Percentiles rank a stretch among this genome's conserved stretches.
phyloP scores from a whole-genome alignment of 2,888 invertebrate species.

The Apotomis betuletana region DNA sequence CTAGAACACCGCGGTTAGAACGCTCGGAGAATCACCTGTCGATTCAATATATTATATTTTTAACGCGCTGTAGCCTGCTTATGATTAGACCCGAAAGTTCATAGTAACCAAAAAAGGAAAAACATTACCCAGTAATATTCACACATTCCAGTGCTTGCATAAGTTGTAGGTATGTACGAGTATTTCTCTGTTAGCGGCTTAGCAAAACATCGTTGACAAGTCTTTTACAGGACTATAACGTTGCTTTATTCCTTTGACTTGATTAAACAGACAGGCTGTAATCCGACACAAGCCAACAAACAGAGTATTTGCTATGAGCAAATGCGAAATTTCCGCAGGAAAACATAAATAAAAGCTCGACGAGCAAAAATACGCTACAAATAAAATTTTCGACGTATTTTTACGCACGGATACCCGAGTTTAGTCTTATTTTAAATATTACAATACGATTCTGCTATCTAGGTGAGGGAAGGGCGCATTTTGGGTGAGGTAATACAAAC shows the following conservation, averaged over 20 bases:
- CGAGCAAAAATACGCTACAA: conserved; percentile 13
- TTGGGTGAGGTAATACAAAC: conserved; percentile 15
- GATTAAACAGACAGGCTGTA: conserved; percentile 32
- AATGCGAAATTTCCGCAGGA: conserved; percentile 32
- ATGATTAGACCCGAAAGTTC: too few species aligned
- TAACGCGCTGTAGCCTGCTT: neutral
- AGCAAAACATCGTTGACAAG: conserved; percentile 6
- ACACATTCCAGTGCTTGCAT: neutral
- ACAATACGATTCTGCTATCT: conserved; percentile 27
- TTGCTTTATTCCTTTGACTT: conserved; percentile 22
- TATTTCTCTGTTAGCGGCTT: conserved; percentile 1
- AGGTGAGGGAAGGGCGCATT: neutral
- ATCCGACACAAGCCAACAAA: conserved; percentile 22
- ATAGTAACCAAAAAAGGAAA: too few species aligned
- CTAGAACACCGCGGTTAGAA: too few species aligned
- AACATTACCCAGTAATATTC: neutral
- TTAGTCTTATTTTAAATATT: conserved; percentile 13
- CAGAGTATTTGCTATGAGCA: conserved; percentile 31
- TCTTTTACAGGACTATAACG: conserved; percentile 13
- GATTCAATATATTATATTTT: neutral
- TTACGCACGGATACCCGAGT: neutral
- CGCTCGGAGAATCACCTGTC: too few species aligned
- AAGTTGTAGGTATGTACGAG: neutral
- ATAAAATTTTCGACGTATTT: conserved; percentile 28
- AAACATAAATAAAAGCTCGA: conserved; percentile 27